Percentiles rank a stretch among this genome's conserved stretches.
Conservation (phyloP, 2,888 invertebrate species). For the Volucella zonaria region DNA sequence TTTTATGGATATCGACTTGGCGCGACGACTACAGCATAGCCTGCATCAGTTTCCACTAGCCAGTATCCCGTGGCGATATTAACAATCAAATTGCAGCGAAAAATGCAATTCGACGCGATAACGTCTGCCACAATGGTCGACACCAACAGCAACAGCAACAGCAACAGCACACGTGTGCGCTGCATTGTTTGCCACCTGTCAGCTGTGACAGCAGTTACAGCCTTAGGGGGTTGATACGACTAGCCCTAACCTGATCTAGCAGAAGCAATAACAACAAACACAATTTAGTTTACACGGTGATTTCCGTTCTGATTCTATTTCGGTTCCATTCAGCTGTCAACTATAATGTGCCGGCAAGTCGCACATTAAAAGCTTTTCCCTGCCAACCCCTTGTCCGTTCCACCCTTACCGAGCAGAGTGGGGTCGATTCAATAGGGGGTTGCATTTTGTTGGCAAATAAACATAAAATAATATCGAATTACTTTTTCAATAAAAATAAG, state of each 20-base stretch:
- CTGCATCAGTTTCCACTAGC: neutral
- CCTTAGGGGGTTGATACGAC: conserved; percentile 13
- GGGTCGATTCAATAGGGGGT: neutral
- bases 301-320: conserved; percentile 64
- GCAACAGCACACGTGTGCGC: conserved; percentile 48
- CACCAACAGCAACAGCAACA: no score
- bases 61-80: conserved; percentile 10
- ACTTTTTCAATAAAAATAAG: conserved; percentile 55
- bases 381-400: neutral
- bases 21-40: conserved; percentile 21
- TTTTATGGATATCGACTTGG: conserved; percentile 65
- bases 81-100: conserved; percentile 61
- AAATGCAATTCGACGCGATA: conserved; percentile 55
- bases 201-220: conserved; percentile 18
- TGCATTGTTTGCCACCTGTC: conserved; percentile 70
- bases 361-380: conserved; percentile 62
- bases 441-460: conserved; percentile 58
- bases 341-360: conserved; percentile 16
- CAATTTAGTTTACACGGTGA: conserved; percentile 63
- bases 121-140: conserved; percentile 1
- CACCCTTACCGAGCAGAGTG: neutral
- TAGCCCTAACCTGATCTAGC: neutral
- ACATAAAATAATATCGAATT: conserved; percentile 69
- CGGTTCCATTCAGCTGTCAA: conserved; percentile 66
- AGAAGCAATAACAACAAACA: conserved; percentile 61